These are phyloP conservation scores for Baryphthengus martii DNA, from an alignment of 2,113 vertebrate genomes.

Conservation along the genomic window DNA sequence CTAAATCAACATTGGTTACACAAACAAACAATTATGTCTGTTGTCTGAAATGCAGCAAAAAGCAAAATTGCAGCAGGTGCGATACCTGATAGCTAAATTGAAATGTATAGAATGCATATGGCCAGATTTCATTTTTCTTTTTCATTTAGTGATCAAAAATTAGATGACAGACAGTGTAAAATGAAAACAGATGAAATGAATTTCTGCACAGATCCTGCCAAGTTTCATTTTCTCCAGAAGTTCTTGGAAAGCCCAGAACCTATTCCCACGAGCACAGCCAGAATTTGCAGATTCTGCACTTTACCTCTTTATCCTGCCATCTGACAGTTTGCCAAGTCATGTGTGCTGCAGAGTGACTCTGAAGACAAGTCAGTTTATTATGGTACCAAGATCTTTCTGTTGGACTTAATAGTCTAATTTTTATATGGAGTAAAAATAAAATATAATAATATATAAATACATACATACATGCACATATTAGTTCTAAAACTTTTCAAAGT, in stretches of 20 bases:
- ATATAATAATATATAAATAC: not conserved
- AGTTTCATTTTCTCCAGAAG: slow-evolving; percentile 65
- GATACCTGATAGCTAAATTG: slow-evolving; percentile 73
- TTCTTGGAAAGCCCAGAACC: slow-evolving; percentile 66
- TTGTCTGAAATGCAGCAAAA: slow-evolving; percentile 60
- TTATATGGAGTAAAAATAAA: slow-evolving; percentile 1
- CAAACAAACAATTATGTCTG: slow-evolving; percentile 62
- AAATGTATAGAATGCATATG: slow-evolving; percentile 74
- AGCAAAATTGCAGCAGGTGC: slow-evolving; percentile 67
- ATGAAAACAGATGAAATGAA: slow-evolving; percentile 74
- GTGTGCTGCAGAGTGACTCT: not conserved
- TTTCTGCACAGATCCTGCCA: slow-evolving; percentile 66
- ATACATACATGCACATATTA: not conserved
- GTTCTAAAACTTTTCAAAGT: slow-evolving; percentile 33
- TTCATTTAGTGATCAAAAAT: slow-evolving; percentile 72
- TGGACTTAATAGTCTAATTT: not conserved
- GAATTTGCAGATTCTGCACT: slow-evolving; percentile 63
- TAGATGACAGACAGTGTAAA: slow-evolving; percentile 66
- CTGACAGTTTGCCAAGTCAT: slow-evolving; percentile 19
- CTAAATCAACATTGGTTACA: slow-evolving; percentile 25
- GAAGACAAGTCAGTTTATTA: slow-evolving; percentile 19
- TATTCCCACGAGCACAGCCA: slow-evolving; percentile 19
- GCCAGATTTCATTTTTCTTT: slow-evolving; percentile 70
- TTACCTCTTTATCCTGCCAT: slow-evolving; percentile 54
- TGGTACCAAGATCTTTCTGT: not conserved